A percentile compares a stretch with the other conserved stretches of the same genome.
phyloP scores from a whole-genome alignment of 2,888 invertebrate species.

The Oscheius sp. region DNA sequence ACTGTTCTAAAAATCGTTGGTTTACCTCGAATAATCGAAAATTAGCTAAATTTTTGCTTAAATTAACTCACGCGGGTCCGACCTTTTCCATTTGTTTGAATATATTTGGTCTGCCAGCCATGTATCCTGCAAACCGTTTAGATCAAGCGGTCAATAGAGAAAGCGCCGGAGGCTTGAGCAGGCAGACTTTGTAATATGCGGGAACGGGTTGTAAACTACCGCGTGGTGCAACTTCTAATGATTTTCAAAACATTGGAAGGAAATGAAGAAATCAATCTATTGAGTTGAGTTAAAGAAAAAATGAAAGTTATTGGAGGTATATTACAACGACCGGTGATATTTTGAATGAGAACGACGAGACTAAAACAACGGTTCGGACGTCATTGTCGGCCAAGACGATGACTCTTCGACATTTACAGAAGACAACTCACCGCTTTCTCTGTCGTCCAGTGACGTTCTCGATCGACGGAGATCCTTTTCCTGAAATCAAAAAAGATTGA shows the following conservation, averaged over 20 bases:
- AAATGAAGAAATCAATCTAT: constrained; percentile 16
- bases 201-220: constrained; percentile 19
- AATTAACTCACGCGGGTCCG: constrained; percentile 39
- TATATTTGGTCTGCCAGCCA: constrained; percentile 53
- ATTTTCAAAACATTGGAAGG: background rate
- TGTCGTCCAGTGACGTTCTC: constrained; percentile 36
- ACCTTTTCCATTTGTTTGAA: constrained; percentile 62
- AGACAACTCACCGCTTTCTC: constrained; percentile 35
- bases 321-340: background rate
- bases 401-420: background rate
- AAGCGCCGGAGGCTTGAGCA: background rate
- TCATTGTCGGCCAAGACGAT: background rate
- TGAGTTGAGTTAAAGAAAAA: constrained; percentile 14
- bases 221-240: constrained; percentile 15
- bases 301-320: background rate
- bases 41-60: background rate
- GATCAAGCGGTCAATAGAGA: background rate
- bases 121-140: constrained; percentile 24
- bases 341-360: background rate
- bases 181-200: constrained; percentile 20
- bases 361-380: background rate
- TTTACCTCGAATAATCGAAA: background rate
- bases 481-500: no score
- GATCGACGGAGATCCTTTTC: constrained; percentile 50
- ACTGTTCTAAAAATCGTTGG: constrained; percentile 14